Conservation (phyloP, 2,113 vertebrate species). For the Penelope pileata region DNA sequence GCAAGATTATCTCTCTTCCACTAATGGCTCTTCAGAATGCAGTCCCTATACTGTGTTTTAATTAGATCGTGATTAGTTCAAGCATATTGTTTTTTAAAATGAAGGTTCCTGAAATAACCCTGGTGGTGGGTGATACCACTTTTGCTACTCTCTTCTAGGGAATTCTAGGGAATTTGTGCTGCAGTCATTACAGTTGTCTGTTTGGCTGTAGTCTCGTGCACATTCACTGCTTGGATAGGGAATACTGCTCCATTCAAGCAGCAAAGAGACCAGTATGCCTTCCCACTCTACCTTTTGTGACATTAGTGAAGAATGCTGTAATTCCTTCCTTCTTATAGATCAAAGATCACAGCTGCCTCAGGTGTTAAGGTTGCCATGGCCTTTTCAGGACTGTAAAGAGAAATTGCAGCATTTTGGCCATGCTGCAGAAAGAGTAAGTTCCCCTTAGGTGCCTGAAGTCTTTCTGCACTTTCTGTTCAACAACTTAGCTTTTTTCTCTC, state of each 20-base stretch:
- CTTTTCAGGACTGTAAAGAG: background rate
- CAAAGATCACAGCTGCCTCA: background rate
- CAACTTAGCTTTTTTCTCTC: background rate
- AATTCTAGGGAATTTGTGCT: fast-evolving
- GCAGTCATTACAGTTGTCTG: background rate
- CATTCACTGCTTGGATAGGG: background rate
- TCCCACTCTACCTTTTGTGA: fast-evolving
- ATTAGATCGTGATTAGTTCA: background rate
- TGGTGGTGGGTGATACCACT: background rate
- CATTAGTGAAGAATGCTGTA: background rate
- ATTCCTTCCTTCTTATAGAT: background rate
- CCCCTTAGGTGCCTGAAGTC: background rate
- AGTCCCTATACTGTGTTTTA: background rate
- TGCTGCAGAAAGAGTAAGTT: background rate
- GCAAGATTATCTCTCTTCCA: background rate
- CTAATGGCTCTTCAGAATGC: background rate
- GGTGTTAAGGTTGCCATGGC: background rate
- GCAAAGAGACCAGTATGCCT: fast-evolving
- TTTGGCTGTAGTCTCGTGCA: background rate
- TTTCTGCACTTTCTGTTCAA: background rate
- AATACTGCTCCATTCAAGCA: too few species aligned
- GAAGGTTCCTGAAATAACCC: background rate
- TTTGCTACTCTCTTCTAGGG: background rate
- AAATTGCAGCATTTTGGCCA: background rate
- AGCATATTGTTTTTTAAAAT: background rate